Percentiles rank a stretch among this genome's conserved stretches.
Evolutionary conservation across 2,797 vertebrate genomes (phyloP).

Genomic region (Macropus fuliginosus): DNA sequence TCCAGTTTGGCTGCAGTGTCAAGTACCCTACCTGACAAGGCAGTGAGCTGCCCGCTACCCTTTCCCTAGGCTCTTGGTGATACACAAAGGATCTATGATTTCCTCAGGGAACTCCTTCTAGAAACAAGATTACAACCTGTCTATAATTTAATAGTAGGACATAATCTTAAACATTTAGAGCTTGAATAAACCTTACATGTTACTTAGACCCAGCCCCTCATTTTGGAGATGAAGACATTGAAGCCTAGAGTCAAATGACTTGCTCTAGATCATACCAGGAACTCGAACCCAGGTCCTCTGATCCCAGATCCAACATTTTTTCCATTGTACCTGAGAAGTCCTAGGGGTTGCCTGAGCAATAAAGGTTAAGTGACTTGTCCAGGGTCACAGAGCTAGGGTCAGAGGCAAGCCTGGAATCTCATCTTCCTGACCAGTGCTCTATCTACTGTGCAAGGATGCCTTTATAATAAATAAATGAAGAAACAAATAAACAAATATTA

Average conservation of each 20-base stretch:
- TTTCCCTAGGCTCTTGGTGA: neutral
- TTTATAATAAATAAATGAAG: neutral
- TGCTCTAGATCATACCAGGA: neutral
- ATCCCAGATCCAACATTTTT: neutral
- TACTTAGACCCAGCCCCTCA: neutral
- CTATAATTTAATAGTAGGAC: neutral
- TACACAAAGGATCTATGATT: neutral
- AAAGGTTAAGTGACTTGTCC: neutral
- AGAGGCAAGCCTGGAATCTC: neutral
- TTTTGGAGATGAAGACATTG: neutral
- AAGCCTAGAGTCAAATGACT: neutral
- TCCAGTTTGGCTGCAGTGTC: neutral
- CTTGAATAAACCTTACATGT: neutral
- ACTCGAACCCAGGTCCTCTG: neutral
- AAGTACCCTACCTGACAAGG: neutral
- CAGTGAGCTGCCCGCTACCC: neutral
- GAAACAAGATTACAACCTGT: neutral
- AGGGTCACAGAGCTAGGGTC: neutral
- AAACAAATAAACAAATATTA: neutral
- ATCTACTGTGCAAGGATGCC: neutral
- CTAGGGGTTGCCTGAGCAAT: neutral
- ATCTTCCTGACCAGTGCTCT: neutral
- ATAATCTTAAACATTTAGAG: neutral
- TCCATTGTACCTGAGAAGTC: neutral
- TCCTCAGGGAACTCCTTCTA: neutral